phyloP scores from a whole-genome alignment of 2,113 vertebrate species.

The Dipodomys ordii region DNA sequence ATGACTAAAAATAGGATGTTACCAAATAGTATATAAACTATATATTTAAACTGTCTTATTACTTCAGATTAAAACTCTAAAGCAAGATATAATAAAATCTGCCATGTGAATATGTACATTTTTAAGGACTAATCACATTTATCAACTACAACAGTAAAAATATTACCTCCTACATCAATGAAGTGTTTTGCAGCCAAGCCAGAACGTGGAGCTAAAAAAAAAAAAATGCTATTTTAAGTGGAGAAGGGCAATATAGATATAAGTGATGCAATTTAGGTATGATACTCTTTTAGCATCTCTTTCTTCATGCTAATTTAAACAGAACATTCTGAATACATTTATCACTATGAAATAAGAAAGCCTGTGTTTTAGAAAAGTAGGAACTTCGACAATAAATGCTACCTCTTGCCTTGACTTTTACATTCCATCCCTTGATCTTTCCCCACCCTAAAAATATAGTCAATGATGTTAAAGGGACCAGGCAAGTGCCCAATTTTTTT shows the following conservation, averaged over 20 bases:
- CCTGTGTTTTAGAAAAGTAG: background rate
- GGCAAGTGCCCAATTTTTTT: background rate
- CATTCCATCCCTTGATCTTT: background rate
- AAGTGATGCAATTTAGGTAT: background rate
- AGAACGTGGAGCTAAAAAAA: constrained; percentile 94
- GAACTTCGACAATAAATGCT: background rate
- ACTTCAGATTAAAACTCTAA: constrained; percentile 21
- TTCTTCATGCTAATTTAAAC: background rate
- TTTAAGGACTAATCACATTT: background rate
- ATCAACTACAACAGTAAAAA: constrained; percentile 60
- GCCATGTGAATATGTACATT: background rate
- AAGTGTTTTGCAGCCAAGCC: constrained; percentile 97
- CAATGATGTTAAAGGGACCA: background rate
- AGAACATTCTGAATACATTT: background rate
- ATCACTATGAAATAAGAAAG: constrained; percentile 1
- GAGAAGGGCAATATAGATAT: background rate
- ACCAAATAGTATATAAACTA: background rate
- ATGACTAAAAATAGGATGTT: background rate
- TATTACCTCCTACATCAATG: constrained; percentile 97
- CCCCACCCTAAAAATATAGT: background rate
- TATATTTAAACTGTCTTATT: background rate
- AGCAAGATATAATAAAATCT: constrained; percentile 28
- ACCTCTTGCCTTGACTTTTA: background rate
- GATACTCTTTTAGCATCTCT: background rate
- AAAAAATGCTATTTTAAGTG: background rate